phyloP scores from a whole-genome alignment of 2,113 vertebrate genomes.

The Beaufortia kweichowensis region DNA sequence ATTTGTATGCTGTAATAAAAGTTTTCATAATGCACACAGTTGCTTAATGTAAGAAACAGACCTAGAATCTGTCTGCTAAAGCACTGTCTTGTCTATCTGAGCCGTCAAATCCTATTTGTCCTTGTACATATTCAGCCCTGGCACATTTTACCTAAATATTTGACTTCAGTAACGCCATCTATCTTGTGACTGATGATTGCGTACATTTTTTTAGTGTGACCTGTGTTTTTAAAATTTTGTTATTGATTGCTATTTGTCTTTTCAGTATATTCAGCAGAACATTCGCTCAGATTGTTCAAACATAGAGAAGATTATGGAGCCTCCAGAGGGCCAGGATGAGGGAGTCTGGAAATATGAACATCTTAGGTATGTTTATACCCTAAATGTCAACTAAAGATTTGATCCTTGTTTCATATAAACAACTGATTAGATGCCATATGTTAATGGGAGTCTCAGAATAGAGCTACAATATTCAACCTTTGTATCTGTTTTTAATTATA shows the following conservation, averaged over 20 bases:
- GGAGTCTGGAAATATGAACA: conserved; percentile 99
- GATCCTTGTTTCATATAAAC: no score
- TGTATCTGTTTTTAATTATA: conserved; percentile 60
- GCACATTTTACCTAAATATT: no score
- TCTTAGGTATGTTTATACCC: conserved; percentile 78
- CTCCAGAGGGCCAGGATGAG: conserved; percentile 97
- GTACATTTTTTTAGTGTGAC: background rate
- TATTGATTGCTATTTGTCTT: background rate
- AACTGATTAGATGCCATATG: background rate
- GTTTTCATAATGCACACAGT: no score
- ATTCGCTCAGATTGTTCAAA: conserved; percentile 96
- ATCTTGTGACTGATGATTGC: background rate
- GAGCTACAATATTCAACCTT: background rate
- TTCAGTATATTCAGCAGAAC: conserved; percentile 97
- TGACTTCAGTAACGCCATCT: no score
- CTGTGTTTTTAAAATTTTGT: background rate
- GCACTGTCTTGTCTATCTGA: no score
- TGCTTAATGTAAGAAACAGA: no score
- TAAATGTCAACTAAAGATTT: no score
- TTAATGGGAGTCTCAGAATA: background rate
- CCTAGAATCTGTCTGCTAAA: no score
- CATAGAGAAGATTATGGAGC: conserved; percentile 98
- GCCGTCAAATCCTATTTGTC: no score
- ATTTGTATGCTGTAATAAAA: no score
- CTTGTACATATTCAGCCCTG: no score